Evolutionary conservation across 2,797 vertebrate species (phyloP).

Genomic region (Synanceia verrucosa): DNA sequence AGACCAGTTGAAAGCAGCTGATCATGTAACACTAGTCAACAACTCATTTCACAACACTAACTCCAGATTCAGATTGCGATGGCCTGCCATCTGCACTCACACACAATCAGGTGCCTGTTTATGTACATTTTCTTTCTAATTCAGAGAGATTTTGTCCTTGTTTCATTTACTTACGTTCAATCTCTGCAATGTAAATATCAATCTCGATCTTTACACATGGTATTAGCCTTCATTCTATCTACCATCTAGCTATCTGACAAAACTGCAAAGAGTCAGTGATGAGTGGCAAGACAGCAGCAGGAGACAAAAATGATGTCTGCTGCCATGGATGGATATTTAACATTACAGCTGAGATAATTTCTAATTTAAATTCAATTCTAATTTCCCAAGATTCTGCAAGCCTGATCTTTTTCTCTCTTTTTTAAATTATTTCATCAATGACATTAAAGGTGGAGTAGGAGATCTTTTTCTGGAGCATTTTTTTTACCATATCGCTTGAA

Average conservation of each 20-base stretch:
- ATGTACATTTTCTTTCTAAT: not conserved
- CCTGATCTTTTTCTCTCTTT: not conserved
- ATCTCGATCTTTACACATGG: constrained; percentile 3
- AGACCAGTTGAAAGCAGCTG: constrained; percentile 51
- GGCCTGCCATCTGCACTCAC: not conserved
- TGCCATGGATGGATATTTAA: not conserved
- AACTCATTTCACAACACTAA: constrained; percentile 64
- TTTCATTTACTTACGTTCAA: not conserved
- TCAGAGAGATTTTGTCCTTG: not conserved
- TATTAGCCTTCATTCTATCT: not conserved
- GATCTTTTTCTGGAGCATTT: no score
- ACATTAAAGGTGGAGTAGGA: not conserved
- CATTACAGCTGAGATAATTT: not conserved
- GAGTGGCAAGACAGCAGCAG: no score
- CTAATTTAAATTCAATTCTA: not conserved
- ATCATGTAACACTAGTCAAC: constrained; percentile 66
- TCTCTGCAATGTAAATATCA: not conserved
- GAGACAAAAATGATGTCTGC: not conserved
- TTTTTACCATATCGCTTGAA: no score
- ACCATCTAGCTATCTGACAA: no score
- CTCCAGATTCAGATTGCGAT: constrained; percentile 34
- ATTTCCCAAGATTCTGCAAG: not conserved
- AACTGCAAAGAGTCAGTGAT: not conserved
- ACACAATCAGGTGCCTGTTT: constrained; percentile 6
- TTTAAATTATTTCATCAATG: not conserved